Evolutionary conservation across 64 coral and sea anemone genomes (phyloP), one percentile per base, ranked within the genome.

Genomic region (Actinia tenebrosa): DNA sequence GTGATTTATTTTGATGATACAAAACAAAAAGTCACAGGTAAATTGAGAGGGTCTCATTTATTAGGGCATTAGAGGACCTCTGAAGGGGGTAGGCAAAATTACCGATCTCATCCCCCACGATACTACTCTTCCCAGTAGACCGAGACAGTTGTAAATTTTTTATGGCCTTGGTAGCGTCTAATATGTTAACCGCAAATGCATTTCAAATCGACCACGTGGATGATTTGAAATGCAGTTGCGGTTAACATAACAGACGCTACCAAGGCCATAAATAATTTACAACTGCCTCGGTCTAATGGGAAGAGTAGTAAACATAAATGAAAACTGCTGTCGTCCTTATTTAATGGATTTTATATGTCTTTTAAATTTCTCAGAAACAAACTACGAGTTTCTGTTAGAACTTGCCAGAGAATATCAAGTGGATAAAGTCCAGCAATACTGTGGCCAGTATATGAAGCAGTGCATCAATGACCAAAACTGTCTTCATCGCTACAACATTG

Each of bases 381-480:
- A 89, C 27, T 89, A 82, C 37, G 45, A 83, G 53, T 89, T 89
- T 50, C 62, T 89, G 16, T 53, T 89, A 62, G 45, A 75, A 89
- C 80, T 89, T 56, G 62, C 88, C 10, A 80, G 83, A 0, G 88
- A 89, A 68, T 89, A 89, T 27, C 88, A 89, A n/a, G 84, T 89
- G 80, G 63, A 69, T 14, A 83, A 44, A 53, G 80, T 89, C 0
- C 83, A 83, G 14, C 23, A 89, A 53, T 42, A 83, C 15, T 89
- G 88, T 53, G 52, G 14, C 16, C n/a, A 83, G 43, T 83, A 54
- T 71, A 43, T 89, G 42, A 18, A 22, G 20, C 26, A 52, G 23
- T 46, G 27, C 59, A 66, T 89, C 19, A 9, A 84, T 2, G 43
- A 66, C 15, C 55, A n/a, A 13, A 89, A 83, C 23, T 71, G 80